A percentile compares a stretch with the other conserved stretches of the same genome.
Evolutionary conservation across 2,113 vertebrate genomes (phyloP).

Genomic region (Chionodraco myersi): DNA sequence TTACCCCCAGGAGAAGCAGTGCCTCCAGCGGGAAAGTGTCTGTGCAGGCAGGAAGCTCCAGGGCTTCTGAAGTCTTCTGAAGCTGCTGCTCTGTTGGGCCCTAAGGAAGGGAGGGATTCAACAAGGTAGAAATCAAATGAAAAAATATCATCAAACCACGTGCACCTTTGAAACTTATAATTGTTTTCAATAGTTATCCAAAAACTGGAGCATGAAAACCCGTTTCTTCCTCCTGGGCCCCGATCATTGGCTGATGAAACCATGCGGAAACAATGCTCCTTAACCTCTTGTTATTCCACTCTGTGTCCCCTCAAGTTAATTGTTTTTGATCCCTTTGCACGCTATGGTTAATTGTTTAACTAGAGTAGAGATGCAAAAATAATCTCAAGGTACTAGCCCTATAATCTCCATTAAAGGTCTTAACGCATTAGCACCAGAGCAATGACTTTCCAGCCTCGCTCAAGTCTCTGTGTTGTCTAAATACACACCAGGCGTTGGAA

Average conservation of each 20-base stretch:
- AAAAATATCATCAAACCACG: constrained; percentile 35
- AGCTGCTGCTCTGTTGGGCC: constrained; percentile 33
- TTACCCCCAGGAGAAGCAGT: constrained; percentile 33
- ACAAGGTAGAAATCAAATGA: constrained; percentile 43
- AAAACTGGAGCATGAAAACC: constrained; percentile 32
- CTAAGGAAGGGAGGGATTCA: too few species aligned
- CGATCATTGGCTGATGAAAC: constrained; percentile 37
- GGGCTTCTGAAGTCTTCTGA: constrained; percentile 39
- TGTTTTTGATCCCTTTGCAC: constrained; percentile 41
- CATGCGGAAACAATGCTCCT: constrained; percentile 33
- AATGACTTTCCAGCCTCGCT: constrained; percentile 32
- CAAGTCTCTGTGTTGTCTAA: constrained; percentile 49
- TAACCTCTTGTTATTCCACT: constrained; percentile 35
- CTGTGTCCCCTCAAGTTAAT: constrained; percentile 34
- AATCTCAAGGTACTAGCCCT: constrained; percentile 29
- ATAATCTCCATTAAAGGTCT: constrained; percentile 26
- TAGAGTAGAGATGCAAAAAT: constrained; percentile 21
- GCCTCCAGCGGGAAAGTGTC: constrained; percentile 30
- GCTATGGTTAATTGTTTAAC: constrained; percentile 56
- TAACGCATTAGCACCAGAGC: constrained; percentile 27
- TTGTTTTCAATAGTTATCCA: constrained; percentile 5
- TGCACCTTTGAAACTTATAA: constrained; percentile 7
- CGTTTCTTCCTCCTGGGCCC: constrained; percentile 11
- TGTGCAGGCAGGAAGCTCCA: constrained; percentile 50
- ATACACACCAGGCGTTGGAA: constrained; percentile 49